phyloP scores from a whole-genome alignment of 2,888 invertebrate species.

The Apodemia zela region DNA sequence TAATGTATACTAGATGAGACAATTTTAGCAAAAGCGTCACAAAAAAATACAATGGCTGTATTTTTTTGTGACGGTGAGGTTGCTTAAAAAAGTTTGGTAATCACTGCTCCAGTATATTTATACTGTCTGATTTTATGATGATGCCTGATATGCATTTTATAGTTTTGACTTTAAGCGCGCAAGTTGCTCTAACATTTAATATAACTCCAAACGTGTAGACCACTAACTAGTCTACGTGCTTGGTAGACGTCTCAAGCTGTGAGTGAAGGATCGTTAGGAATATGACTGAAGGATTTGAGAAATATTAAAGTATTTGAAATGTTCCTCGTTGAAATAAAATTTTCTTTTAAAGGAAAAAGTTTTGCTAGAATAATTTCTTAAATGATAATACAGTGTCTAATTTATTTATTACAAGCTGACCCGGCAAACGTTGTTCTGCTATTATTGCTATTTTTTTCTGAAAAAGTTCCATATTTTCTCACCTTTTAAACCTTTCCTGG shows the following conservation, averaged over 20 bases:
- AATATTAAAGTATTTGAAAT: slow-evolving; percentile 19
- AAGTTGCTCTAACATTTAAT: slow-evolving; percentile 15
- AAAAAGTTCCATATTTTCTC: too few species aligned
- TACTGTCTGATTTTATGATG: slow-evolving; percentile 2
- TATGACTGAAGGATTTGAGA: slow-evolving; percentile 17
- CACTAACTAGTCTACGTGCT: slow-evolving; percentile 22
- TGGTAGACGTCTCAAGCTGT: slow-evolving; percentile 20
- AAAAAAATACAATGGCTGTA: not conserved
- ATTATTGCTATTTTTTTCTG: too few species aligned
- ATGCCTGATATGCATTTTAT: slow-evolving; percentile 6
- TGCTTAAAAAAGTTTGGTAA: not conserved
- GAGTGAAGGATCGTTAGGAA: slow-evolving; percentile 22
- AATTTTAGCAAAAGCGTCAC: too few species aligned
- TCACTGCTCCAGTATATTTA: not conserved
- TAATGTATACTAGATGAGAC: too few species aligned
- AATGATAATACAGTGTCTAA: not conserved
- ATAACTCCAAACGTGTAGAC: slow-evolving; percentile 16
- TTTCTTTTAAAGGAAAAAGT: not conserved
- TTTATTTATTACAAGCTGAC: too few species aligned
- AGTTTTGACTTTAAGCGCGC: not conserved
- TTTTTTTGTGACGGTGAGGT: too few species aligned
- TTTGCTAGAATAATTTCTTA: not conserved
- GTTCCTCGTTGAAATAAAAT: slow-evolving; percentile 7
- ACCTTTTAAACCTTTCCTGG: too few species aligned
- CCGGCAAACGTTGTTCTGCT: too few species aligned